Base-by-base conservation (phyloP, 2,888 invertebrate genomes). In the Andrena fulva region DNA sequence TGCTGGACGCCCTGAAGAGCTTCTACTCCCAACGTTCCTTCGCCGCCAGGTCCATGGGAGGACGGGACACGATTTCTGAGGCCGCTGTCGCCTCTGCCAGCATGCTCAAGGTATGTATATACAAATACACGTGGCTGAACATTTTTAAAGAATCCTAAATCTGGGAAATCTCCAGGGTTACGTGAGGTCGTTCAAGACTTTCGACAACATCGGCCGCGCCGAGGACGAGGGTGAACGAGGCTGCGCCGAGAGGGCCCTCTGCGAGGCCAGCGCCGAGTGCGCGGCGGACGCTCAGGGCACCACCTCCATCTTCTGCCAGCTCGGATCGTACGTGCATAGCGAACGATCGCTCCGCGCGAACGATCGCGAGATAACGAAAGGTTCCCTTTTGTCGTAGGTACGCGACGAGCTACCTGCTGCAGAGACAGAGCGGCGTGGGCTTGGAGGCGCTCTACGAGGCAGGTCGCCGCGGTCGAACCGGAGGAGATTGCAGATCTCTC, bases 21-120 rank as follows among this genome's bases (percentile, higher is more conserved):
- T 98, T 98, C 42, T 98, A 98, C 95, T 98, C 98, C 50, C 98
- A 98, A 94, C 96, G 98, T 90, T 98, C 98, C 27, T 94, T 98
- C 91, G 95, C 97, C 12, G 98, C 98, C 48, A 96, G 98, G 77
- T 97, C 97, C 71, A 95, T 98, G 91, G 98, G 98, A 89, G 97
- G 96, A 93, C 97, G 97, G 91, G 98, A 98, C 94, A 96, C 97
- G 12, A 95, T 98, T 86, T 98, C 98, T 90, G 98, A 98, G 92
- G 98, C 98, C n/a, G 97, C 97, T 16, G 96, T 98, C 20, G 98
- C 98, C 66, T 97, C 98, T 70, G 97, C 98, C 88, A 96, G 97
- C 78, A 97, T 98, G 96, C 95, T 98, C 90, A 98, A 98, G 94
- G 95, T 95, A 80, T 5, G 42, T 1, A 1, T 12, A 16, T 42